Evolutionary conservation across 2,113 vertebrate genomes (phyloP), one percentile per base, ranked within the genome.

Genomic region (Nematolebias whitei): DNA sequence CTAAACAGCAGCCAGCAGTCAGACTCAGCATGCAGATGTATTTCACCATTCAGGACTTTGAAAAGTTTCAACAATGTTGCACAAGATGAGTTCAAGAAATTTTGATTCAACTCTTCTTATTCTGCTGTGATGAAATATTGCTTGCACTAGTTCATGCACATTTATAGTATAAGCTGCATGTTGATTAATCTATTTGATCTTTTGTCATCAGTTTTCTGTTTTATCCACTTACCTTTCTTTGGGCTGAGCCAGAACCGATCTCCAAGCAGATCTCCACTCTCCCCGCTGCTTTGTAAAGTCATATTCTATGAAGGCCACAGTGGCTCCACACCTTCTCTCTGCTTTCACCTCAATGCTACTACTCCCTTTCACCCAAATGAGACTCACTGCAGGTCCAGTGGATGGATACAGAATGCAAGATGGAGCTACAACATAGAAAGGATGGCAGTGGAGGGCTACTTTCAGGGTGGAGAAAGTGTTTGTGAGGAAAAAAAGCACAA

Each of bases 211-310:
- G 62, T 41, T 41, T 44, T 5, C 26, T 20, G 7, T 7, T 41
- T 5, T 4, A 48, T 49, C 3, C 7, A 13, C 92, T 75, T 85
- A 94, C 93, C 92, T 93, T 93, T 94, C 71, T 79, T 92, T 2
- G 79, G 87, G 79, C 91, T 91, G 38, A 90, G 86, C 93, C 93
- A 94, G 82, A 93, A 94, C 7, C 91, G 91, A 62, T 94, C 93
- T 54, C 93, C 92, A 26, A 94, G 75, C 19, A 74, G 60, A 82
- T 93, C 93, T 13, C 87, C 90, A 41, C 59, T 64, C 40, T 87
- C 85, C 80, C 66, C 72, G 59, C 57, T 73, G 60, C 65, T 79
- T 16, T 59, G 70, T 71, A 71, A 24, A 32, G 63, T 85, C 69
- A 78, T 79, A 54, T 57, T 38, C 51, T 16, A 49, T 13, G 61